Evolutionary conservation across 2,888 invertebrate genomes (phyloP).

Genomic region (Hypsopygia costalis): DNA sequence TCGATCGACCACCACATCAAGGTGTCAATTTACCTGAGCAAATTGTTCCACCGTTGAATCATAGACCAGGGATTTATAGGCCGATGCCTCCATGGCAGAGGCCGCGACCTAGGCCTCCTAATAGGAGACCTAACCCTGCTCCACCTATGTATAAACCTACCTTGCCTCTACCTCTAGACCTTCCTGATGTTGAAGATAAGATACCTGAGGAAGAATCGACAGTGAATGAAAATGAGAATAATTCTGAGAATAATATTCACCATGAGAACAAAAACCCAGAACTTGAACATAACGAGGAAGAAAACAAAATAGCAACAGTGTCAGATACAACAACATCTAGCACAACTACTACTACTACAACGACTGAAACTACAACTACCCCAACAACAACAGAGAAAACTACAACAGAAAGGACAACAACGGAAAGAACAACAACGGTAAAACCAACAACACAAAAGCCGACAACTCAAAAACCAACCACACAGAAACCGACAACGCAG

Average conservation of each 20-base stretch:
- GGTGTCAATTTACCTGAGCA: conserved; percentile 88
- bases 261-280: conserved; percentile 42
- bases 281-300: conserved; percentile 34
- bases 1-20: conserved; percentile 84
- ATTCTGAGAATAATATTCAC: conserved; percentile 54
- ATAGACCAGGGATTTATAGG: conserved; percentile 81
- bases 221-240: conserved; percentile 58
- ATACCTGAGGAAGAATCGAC: conserved; percentile 41
- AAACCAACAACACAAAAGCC: conserved; percentile 35
- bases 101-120: conserved; percentile 79
- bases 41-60: conserved; percentile 82
- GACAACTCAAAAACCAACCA: conserved; percentile 26
- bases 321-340: conserved; percentile 32
- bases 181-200: conserved; percentile 50
- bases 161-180: conserved; percentile 62
- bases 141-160: conserved; percentile 83
- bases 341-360: conserved; percentile 27
- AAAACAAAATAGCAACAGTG: conserved; percentile 35
- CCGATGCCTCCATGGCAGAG: conserved; percentile 85
- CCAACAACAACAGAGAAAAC: conserved; percentile 26
- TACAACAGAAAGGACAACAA: conserved; percentile 33
- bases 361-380: conserved; percentile 31
- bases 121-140: conserved; percentile 74
- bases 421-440: conserved; percentile 31
- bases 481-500: conserved; percentile 27